Conservation (phyloP, 2,113 vertebrate species). For the Corynorhinus townsendii region DNA sequence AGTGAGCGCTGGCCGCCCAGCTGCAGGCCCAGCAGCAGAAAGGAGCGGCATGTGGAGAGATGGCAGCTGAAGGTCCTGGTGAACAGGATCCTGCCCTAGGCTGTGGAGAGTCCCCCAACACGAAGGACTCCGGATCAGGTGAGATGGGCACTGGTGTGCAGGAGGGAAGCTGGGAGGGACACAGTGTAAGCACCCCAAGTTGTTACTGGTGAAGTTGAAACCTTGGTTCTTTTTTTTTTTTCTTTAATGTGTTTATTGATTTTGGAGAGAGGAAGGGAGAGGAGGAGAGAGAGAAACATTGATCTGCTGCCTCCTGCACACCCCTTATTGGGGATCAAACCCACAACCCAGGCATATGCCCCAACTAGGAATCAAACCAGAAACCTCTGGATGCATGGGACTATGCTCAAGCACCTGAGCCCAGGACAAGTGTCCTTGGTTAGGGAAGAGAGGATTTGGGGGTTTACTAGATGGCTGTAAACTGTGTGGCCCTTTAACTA, state of each 20-base stretch:
- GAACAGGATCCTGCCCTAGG: background rate
- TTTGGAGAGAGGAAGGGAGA: too few species aligned
- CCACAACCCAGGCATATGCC: too few species aligned
- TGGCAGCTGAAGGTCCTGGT: background rate
- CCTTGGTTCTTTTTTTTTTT: too few species aligned
- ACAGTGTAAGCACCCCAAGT: background rate
- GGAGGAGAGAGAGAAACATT: too few species aligned
- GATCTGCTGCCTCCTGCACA: too few species aligned
- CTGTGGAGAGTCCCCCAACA: background rate
- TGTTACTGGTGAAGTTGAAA: background rate
- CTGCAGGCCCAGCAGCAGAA: background rate
- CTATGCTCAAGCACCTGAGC: too few species aligned
- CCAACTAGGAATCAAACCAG: too few species aligned
- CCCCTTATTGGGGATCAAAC: too few species aligned
- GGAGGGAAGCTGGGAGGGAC: background rate
- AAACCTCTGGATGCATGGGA: too few species aligned
- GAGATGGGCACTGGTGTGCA: background rate
- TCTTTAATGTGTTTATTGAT: too few species aligned
- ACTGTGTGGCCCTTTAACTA: background rate
- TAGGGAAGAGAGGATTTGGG: background rate
- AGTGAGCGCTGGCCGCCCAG: background rate
- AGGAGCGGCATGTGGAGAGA: background rate
- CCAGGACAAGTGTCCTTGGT: background rate
- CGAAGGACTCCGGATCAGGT: background rate
- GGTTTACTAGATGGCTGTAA: background rate